These are phyloP conservation scores for Indri indri DNA, from an alignment of 2,113 vertebrate genomes.

Conservation along the genomic window DNA sequence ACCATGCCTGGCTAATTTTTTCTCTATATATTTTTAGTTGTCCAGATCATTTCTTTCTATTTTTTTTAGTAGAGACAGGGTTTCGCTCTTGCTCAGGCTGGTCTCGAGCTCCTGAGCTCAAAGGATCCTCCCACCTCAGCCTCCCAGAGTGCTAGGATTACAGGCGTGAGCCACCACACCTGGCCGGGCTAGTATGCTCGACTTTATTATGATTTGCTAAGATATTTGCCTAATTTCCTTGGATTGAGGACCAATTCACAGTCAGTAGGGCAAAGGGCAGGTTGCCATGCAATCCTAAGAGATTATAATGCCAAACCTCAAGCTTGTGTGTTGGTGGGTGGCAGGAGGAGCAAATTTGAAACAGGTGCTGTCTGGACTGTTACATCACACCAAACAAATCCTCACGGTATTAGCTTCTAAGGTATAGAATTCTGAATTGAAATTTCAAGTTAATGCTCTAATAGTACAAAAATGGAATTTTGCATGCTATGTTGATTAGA, in stretches of 20 bases:
- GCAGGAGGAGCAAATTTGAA: not conserved
- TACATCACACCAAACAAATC: not conserved
- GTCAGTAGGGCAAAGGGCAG: not conserved
- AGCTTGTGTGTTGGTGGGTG: not conserved
- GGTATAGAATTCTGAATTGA: slow-evolving; percentile 3
- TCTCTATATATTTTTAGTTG: too few species aligned
- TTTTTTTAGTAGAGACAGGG: too few species aligned
- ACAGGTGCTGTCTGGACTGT: not conserved
- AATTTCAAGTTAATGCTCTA: not conserved
- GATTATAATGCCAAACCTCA: not conserved
- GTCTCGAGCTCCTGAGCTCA: too few species aligned
- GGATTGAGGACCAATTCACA: not conserved
- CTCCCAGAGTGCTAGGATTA: too few species aligned
- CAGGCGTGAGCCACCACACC: too few species aligned
- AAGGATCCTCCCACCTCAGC: too few species aligned
- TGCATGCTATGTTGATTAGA: not conserved
- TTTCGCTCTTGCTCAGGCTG: too few species aligned
- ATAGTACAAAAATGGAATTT: slow-evolving; percentile 12
- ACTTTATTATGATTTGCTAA: not conserved
- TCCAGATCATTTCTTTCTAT: too few species aligned
- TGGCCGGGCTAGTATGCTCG: too few species aligned
- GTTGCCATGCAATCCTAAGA: not conserved
- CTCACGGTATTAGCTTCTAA: not conserved
- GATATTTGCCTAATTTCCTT: not conserved
- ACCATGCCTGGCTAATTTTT: too few species aligned